phyloP scores from a whole-genome alignment of 2,113 vertebrate genomes.

The Diadophis punctatus region DNA sequence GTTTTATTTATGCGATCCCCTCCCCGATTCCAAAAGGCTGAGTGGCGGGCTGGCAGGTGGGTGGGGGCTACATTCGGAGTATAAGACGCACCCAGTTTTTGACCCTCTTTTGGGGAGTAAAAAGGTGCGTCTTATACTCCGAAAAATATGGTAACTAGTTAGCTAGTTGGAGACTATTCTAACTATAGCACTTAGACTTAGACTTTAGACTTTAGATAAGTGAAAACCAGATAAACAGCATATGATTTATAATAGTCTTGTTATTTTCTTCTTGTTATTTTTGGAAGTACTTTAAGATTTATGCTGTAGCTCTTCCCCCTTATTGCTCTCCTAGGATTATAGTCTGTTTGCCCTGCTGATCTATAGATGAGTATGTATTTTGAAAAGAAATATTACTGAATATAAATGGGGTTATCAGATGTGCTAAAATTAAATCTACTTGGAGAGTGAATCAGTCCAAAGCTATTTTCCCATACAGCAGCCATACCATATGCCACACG shows the following conservation, averaged over 20 bases:
- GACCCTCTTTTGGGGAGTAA: no score
- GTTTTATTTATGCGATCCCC: no score
- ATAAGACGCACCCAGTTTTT: no score
- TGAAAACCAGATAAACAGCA: background rate
- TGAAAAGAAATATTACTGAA: background rate
- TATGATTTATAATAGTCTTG: background rate
- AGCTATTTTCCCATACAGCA: slow-evolving; percentile 10
- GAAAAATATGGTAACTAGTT: no score
- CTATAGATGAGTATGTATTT: background rate
- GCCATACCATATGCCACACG: background rate
- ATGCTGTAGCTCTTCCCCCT: background rate
- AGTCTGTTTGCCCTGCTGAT: background rate
- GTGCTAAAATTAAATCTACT: slow-evolving; percentile 13
- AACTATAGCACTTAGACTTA: no score
- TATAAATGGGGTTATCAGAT: slow-evolving; percentile 7
- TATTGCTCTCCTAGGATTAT: background rate
- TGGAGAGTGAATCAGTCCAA: background rate
- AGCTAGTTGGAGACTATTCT: background rate
- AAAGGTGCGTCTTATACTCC: no score
- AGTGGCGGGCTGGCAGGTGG: no score
- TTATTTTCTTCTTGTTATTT: background rate
- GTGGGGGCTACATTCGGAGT: no score
- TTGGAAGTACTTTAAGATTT: background rate
- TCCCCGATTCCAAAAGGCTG: no score
- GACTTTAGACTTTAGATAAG: background rate